Evolutionary conservation across 2,797 vertebrate genomes (phyloP).

Genomic region (Bucorvus abyssinicus): DNA sequence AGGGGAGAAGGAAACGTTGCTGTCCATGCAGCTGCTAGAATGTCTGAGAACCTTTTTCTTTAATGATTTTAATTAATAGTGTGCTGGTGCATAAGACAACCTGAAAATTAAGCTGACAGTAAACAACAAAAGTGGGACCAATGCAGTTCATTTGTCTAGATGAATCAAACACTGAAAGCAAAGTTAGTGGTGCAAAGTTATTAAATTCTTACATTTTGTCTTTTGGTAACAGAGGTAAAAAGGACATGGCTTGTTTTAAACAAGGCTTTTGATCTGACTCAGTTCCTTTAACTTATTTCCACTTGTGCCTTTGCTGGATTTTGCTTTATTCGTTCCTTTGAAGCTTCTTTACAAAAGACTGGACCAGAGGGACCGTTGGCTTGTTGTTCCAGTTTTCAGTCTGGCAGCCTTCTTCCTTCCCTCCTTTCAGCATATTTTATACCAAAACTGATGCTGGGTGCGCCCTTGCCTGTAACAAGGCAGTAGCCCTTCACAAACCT

Average conservation of each 20-base stretch:
- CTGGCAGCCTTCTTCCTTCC: background rate
- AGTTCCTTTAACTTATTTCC: background rate
- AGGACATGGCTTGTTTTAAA: background rate
- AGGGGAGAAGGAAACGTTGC: background rate
- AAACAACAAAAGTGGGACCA: background rate
- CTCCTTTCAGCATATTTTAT: background rate
- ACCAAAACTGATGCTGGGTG: background rate
- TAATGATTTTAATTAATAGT: background rate
- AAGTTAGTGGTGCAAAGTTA: background rate
- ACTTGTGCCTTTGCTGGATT: slow-evolving; percentile 32
- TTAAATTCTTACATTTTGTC: background rate
- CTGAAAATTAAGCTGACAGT: slow-evolving; percentile 10
- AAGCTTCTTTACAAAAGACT: background rate
- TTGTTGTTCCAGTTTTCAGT: background rate
- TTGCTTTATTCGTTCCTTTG: slow-evolving; percentile 3
- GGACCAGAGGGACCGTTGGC: background rate
- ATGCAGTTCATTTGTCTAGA: background rate
- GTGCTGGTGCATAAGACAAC: background rate
- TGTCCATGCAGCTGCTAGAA: background rate
- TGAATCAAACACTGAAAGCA: background rate
- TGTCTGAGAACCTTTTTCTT: background rate
- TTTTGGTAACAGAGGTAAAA: background rate
- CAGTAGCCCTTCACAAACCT: background rate
- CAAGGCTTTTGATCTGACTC: background rate
- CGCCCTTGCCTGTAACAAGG: background rate